A percentile compares a stretch with the other conserved stretches of the same genome.
Conservation (phyloP, 2,888 invertebrate species). For the Reticulitermes lucifugus region DNA sequence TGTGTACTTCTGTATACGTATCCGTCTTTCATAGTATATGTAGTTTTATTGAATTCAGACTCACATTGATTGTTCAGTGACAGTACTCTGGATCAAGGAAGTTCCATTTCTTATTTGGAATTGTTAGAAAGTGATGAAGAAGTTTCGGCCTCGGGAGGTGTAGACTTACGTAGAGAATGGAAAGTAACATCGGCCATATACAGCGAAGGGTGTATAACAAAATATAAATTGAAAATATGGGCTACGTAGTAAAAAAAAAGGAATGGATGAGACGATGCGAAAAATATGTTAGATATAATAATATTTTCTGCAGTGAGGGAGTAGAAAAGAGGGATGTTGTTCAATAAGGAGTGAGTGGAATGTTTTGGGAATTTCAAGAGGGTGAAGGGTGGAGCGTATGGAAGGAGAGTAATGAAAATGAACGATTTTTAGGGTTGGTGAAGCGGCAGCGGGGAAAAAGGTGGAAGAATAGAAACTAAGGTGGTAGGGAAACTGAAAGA, state of each 20-base stretch:
- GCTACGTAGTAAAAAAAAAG: constrained; percentile 1
- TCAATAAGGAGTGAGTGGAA: background rate
- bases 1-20: background rate
- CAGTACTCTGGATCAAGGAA: background rate
- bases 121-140: background rate
- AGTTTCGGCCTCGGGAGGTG: background rate
- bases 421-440: constrained; percentile 16
- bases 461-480: constrained; percentile 2
- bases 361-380: constrained; percentile 6
- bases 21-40: background rate
- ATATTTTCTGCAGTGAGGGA: background rate
- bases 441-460: constrained; percentile 3
- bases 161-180: background rate
- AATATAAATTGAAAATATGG: constrained; percentile 27
- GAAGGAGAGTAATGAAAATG: constrained; percentile 18
- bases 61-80: background rate
- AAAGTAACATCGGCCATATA: background rate
- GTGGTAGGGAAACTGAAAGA: background rate
- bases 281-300: constrained; percentile 29
- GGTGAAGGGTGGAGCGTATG: constrained; percentile 6
- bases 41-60: background rate
- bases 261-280: constrained; percentile 19
- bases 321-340: background rate
- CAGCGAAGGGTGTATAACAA: background rate
- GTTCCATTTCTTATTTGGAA: background rate